Base-by-base conservation (phyloP, 2,113 vertebrate species). In the Helogale parvula region DNA sequence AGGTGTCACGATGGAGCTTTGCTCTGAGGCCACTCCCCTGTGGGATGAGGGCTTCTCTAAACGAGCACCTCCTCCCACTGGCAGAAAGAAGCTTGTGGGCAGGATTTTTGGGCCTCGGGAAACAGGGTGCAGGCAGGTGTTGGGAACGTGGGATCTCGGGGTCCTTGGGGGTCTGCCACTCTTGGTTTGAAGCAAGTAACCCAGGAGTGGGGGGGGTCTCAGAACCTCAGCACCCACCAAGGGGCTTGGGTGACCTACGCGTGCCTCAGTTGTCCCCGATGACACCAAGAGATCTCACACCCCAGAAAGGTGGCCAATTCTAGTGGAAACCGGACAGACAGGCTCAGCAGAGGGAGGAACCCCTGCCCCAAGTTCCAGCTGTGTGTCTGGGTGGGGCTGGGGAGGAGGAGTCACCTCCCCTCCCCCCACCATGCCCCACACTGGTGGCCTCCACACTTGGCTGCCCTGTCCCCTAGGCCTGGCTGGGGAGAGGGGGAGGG, bases 321-420 rank as follows among this genome's bases (percentile, higher is more conserved):
- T 41, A 81, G 54, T 52, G 76, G 83, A 92, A 98, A 98, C 97
- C 7, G 50, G 95, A 92, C 31, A 82, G 83, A 97, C 97, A 97
- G 95, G 95, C 95, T 97, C 12, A n/a, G 89, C 79, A 88, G 54
- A 90, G 47, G 72, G 60, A 31, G 5, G 35, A 94, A 57, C 85
- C 95, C 85, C 88, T 0, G 3, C 63, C 84, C 91, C 50, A 74
- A 72, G 84, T 96, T 97, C 74, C 69, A 12, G 9, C 57, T 76
- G 74, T 89, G 41, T 23, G 35, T 12, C 1, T 9, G 96, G 89
- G 93, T 84, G 79, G 71, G 90, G 79, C 92, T 83, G 4, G 31
- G 16, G 38, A 31, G 3, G 38, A 96, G 25, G 57, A 80, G 8
- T 96, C 25, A 1, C 7, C 54, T 4, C 16, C 7, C 17, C 13